These are phyloP conservation scores for Muraenolepis orangiensis DNA, from an alignment of 2,797 vertebrate genomes.

Conservation along the genomic window DNA sequence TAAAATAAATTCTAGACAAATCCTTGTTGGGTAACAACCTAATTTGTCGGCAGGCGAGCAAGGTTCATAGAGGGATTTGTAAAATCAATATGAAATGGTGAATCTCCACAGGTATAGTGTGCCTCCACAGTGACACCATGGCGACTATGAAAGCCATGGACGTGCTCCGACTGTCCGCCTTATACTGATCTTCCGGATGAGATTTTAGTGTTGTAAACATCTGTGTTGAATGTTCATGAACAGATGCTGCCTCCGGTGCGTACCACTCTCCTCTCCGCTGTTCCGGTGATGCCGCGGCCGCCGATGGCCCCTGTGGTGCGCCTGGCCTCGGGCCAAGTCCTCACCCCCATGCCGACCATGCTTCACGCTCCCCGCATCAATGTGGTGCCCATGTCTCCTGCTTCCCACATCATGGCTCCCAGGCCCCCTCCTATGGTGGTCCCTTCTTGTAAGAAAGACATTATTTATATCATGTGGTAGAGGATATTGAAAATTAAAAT, in stretches of 20 bases:
- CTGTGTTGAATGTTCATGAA: background rate
- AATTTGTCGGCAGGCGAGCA: background rate
- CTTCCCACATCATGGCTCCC: conserved; percentile 88
- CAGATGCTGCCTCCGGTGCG: conserved; percentile 89
- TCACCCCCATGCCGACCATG: conserved; percentile 90
- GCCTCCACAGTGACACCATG: background rate
- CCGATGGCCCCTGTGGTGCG: conserved; percentile 89
- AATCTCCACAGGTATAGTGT: background rate
- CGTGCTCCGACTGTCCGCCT: background rate
- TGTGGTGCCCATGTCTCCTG: conserved; percentile 92
- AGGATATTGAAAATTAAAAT: no score
- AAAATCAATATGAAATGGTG: background rate
- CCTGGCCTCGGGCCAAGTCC: conserved; percentile 85
- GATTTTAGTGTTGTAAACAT: background rate
- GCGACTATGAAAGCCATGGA: background rate
- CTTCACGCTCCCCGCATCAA: conserved; percentile 90
- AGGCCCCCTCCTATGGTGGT: conserved; percentile 96
- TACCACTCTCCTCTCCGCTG: conserved; percentile 89
- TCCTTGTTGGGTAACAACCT: background rate
- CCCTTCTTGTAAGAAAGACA: conserved; percentile 78
- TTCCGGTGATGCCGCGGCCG: conserved; percentile 89
- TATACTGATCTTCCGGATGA: background rate
- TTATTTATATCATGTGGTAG: background rate
- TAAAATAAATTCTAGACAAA: background rate
- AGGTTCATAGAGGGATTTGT: background rate